These are phyloP conservation scores for Picathartes gymnocephalus DNA, from an alignment of 2,113 vertebrate genomes.

Conservation along the genomic window DNA sequence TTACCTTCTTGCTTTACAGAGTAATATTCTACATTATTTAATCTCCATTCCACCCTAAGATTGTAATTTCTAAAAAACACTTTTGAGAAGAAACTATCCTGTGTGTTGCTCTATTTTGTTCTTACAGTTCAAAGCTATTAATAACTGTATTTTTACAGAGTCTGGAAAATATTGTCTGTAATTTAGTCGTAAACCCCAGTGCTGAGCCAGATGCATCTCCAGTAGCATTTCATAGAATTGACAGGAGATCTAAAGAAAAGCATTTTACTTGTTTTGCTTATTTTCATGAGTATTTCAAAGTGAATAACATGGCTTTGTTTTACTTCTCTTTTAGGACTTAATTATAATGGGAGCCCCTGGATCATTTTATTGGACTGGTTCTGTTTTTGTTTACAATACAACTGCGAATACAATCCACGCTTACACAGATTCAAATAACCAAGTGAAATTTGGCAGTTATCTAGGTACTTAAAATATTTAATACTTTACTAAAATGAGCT, in stretches of 20 bases:
- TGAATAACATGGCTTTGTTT: neutral
- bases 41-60: neutral
- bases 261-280: neutral
- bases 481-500: neutral
- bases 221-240: neutral
- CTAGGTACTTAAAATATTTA: constrained; percentile 77
- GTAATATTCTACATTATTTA: neutral
- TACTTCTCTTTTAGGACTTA: constrained; percentile 80
- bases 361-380: constrained; percentile 90
- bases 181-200: neutral
- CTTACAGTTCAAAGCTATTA: neutral
- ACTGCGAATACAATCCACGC: constrained; percentile 72
- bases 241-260: neutral
- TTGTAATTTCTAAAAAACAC: neutral
- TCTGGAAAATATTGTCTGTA: neutral
- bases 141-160: neutral
- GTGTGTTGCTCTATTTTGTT: neutral
- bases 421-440: constrained; percentile 74
- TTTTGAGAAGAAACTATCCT: neutral
- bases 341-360: constrained; percentile 95
- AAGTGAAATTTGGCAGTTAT: constrained; percentile 89
- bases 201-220: neutral
- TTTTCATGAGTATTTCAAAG: neutral
- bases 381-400: constrained; percentile 86
- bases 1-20: neutral